Evolutionary conservation across 2,888 invertebrate species (phyloP).

Genomic region (Abrostola triplasia): DNA sequence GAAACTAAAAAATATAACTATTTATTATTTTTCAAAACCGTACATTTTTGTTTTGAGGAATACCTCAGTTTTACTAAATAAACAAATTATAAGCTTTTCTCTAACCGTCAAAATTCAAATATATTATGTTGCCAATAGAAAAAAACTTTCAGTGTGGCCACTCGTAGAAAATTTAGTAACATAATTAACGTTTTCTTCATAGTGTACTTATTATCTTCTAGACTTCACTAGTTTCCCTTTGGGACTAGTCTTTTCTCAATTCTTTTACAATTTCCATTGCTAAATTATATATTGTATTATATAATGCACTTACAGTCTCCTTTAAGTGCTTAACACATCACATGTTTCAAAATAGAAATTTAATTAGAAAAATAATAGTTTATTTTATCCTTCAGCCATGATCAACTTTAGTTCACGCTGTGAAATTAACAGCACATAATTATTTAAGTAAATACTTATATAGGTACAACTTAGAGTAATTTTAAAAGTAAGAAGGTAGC

Average conservation of each 20-base stretch:
- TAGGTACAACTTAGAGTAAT: slow-evolving; percentile 29
- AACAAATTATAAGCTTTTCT: neutral
- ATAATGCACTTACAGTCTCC: neutral
- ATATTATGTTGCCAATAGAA: neutral
- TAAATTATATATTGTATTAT: neutral
- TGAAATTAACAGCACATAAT: slow-evolving; percentile 48
- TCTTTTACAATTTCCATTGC: slow-evolving; percentile 4
- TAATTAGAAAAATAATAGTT: slow-evolving; percentile 31
- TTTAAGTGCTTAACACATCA: slow-evolving; percentile 2
- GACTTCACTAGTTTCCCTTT: slow-evolving; percentile 63
- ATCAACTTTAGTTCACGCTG: slow-evolving; percentile 46
- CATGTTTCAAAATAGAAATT: slow-evolving; percentile 11
- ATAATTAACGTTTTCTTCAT: slow-evolving; percentile 60
- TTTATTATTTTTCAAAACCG: no score
- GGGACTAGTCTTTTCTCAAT: slow-evolving; percentile 60
- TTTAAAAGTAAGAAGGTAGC: slow-evolving; percentile 14
- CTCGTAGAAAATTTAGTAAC: slow-evolving; percentile 23
- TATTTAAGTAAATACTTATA: slow-evolving; percentile 16
- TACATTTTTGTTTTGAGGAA: no score
- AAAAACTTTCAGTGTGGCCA: neutral
- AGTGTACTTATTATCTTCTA: slow-evolving; percentile 85
- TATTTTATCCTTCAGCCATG: slow-evolving; percentile 37
- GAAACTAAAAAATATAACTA: no score
- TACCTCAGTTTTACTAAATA: no score
- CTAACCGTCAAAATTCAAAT: neutral